A percentile compares a stretch with the other conserved stretches of the same genome.
phyloP scores from a whole-genome alignment of 2,888 invertebrate genomes.

The Papilio protenor region DNA sequence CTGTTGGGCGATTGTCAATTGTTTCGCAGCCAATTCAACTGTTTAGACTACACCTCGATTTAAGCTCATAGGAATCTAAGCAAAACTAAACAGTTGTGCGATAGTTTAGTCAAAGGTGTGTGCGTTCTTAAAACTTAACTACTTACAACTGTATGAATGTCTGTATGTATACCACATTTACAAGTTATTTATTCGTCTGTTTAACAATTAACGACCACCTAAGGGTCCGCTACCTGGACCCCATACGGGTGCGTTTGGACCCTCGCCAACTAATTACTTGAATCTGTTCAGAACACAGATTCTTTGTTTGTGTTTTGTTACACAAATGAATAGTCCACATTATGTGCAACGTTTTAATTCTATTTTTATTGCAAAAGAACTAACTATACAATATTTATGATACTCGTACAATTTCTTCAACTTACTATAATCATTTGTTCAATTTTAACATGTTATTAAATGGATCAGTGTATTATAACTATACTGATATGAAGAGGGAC shows the following conservation, averaged over 20 bases:
- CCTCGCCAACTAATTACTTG: conserved; percentile 30
- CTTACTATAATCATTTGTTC: too few relatives aligned
- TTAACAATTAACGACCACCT: neutral
- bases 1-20: too few relatives aligned
- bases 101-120: too few relatives aligned
- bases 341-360: neutral
- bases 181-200: neutral
- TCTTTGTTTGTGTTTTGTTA: conserved; percentile 27
- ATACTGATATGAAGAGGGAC: too few relatives aligned
- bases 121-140: too few relatives aligned
- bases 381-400: neutral
- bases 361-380: neutral
- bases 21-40: too few relatives aligned
- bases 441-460: neutral
- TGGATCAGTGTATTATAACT: too few relatives aligned
- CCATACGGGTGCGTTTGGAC: neutral
- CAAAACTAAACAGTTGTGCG: too few relatives aligned
- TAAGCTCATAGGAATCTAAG: too few relatives aligned
- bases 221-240: neutral
- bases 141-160: neutral
- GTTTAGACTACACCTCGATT: too few relatives aligned
- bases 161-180: neutral
- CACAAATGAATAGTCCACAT: neutral
- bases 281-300: conserved; percentile 14
- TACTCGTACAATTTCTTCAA: neutral